Evolutionary conservation across 1,140 invertebrate species (phyloP).

Genomic region (Pseudomyrmex cubaensis): DNA sequence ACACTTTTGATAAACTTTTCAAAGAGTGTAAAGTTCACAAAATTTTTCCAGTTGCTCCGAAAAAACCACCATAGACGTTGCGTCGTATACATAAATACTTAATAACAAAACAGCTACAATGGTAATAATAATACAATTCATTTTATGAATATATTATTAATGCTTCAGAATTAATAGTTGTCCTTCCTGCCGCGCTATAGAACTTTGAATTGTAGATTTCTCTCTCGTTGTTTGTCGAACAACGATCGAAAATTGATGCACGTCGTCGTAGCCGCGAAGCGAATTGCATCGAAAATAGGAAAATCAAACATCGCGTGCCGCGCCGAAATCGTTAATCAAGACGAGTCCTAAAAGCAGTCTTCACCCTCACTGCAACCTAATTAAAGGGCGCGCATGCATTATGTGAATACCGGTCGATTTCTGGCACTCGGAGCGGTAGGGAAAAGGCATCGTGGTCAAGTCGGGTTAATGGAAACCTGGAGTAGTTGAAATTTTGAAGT

Average conservation of each 20-base stretch:
- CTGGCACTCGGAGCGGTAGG: background rate
- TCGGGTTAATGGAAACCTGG: conserved; percentile 19
- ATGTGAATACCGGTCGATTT: conserved; percentile 46
- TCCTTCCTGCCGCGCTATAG: background rate
- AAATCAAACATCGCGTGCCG: conserved; percentile 72
- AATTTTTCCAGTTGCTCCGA: background rate
- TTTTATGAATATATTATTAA: background rate
- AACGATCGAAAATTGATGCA: conserved; percentile 30
- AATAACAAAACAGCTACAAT: background rate
- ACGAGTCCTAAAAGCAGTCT: conserved; percentile 63
- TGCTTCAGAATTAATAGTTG: background rate
- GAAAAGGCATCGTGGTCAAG: conserved; percentile 1
- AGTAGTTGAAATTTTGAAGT: background rate
- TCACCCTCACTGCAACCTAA: conserved; percentile 55
- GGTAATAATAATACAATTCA: background rate
- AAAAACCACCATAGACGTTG: too few relatives aligned
- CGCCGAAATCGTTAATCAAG: conserved; percentile 72
- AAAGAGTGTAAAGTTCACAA: background rate
- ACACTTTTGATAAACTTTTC: background rate
- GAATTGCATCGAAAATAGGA: conserved; percentile 39
- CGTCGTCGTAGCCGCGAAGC: background rate
- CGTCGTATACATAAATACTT: too few relatives aligned
- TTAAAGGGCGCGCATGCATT: conserved; percentile 55
- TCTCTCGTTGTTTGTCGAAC: background rate
- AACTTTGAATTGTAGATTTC: conserved; percentile 28